Percentiles rank a stretch among this genome's conserved stretches.
phyloP scores from a whole-genome alignment of 2,888 invertebrate species.

The Myopa tessellatipennis region DNA sequence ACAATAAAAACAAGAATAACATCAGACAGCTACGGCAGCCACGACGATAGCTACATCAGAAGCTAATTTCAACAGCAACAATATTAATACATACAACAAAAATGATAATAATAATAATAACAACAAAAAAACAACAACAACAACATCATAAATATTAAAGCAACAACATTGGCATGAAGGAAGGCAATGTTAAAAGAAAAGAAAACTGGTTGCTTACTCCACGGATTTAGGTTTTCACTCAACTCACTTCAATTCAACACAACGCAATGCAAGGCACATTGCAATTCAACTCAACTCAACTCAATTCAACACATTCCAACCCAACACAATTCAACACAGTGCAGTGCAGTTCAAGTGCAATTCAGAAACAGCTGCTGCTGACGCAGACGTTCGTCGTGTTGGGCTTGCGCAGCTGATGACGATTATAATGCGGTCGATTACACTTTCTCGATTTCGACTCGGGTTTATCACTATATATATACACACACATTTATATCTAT shows the following conservation, averaged over 20 bases:
- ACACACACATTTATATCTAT: background rate
- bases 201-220: conserved; percentile 40
- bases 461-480: background rate
- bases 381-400: background rate
- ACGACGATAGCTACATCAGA: conserved; percentile 35
- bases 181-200: conserved; percentile 39
- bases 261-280: background rate
- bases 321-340: conserved; percentile 8
- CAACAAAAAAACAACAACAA: conserved; percentile 18
- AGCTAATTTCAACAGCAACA: conserved; percentile 39
- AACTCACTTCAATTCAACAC: background rate
- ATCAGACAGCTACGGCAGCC: background rate
- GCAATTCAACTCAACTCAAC: background rate
- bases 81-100: conserved; percentile 12
- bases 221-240: background rate
- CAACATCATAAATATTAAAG: background rate
- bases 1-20: background rate
- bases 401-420: conserved; percentile 19
- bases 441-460: conserved; percentile 40
- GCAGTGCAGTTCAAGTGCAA: background rate
- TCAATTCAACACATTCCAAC: background rate
- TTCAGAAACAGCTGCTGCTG: conserved; percentile 28
- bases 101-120: conserved; percentile 18
- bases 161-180: conserved; percentile 18
- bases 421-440: conserved; percentile 41